Evolutionary conservation across 1,140 invertebrate species (phyloP).

Genomic region (Drosophila subobscura): DNA sequence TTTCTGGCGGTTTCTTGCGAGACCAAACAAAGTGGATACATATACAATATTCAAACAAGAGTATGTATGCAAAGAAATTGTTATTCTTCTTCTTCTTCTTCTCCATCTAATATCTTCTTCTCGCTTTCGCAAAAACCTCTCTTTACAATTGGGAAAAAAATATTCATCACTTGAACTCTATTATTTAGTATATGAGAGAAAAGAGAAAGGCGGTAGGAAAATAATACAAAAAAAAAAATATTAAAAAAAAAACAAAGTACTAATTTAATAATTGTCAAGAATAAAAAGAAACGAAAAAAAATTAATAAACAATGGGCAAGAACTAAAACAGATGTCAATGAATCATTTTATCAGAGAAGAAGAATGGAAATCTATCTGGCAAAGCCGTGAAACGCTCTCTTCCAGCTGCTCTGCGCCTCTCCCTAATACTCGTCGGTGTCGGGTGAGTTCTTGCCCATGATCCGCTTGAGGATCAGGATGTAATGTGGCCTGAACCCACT

Average conservation of each 20-base stretch:
- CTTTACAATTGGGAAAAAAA: slow-evolving; percentile 5
- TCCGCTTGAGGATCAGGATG: background rate
- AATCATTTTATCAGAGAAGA: slow-evolving; percentile 43
- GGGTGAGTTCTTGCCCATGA: slow-evolving; percentile 1
- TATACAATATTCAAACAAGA: slow-evolving; percentile 9
- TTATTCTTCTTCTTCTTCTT: slow-evolving; percentile 13
- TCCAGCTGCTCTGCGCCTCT: slow-evolving; percentile 46
- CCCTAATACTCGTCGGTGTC: slow-evolving; percentile 14
- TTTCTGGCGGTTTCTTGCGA: background rate
- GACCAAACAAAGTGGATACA: background rate
- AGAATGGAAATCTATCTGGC: slow-evolving; percentile 57
- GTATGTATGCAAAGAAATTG: background rate
- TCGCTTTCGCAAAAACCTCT: slow-evolving; percentile 18
- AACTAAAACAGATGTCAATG: slow-evolving; percentile 35
- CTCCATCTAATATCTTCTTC: slow-evolving; percentile 26
- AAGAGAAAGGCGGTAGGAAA: slow-evolving; percentile 21
- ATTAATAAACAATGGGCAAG: slow-evolving; percentile 18
- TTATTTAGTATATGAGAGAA: slow-evolving; percentile 39
- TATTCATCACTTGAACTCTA: slow-evolving; percentile 37
- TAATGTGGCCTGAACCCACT: background rate
- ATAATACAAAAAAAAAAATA: background rate
- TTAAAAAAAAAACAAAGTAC: slow-evolving; percentile 26
- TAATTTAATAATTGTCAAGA: slow-evolving; percentile 32
- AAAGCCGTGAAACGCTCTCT: slow-evolving; percentile 38
- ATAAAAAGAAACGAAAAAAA: slow-evolving; percentile 11